Evolutionary conservation across 2,113 vertebrate genomes (phyloP), one percentile per base, ranked within the genome.

Genomic region (Heteronetta atricapilla): DNA sequence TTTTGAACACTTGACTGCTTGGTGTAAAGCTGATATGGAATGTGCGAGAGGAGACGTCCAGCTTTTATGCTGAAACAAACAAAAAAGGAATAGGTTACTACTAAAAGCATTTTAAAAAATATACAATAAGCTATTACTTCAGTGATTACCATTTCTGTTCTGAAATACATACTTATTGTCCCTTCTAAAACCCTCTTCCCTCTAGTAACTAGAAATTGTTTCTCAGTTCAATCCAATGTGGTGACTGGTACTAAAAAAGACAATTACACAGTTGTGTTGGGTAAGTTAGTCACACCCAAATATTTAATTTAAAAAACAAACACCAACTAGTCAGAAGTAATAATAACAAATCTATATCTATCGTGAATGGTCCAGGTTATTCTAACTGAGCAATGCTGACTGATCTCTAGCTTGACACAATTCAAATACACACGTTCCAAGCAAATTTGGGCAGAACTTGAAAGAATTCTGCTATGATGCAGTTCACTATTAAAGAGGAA

Each of bases 21-120:
- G 67, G 97, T 97, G 72, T 99, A 99, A 29, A 99, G 98, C 98
- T 99, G 99, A 97, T 99, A 99, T 0, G 99, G 98, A 89, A 99
- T 95, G 94, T 98, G 97, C 3, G 99, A 99, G 83, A 99, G 98
- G 40, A 99, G 99, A 36, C 89, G 97, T 12, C 99, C 99, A 94
- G 99, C 99, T 97, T 99, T 99, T 94, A 99, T 97, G 94, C 99
- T 99, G 88, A 91, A 97, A 98, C 17, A 89, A 86, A 58, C 63
- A 56, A 34, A 91, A 55, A 78, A 94, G 52, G 9, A 94, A 33
- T 20, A 84, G 16, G 80, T 96, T 92, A 95, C 19, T 79, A 46
- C 13, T 82, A 29, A 40, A 74, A 5, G 63, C 38, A n/a, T 60
- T 77, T 34, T 2, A 4, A 9, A 9, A 63, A 79, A 36, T 1